Evolutionary conservation across 2,113 vertebrate genomes (phyloP).

Genomic region (Anoura caudifer): DNA sequence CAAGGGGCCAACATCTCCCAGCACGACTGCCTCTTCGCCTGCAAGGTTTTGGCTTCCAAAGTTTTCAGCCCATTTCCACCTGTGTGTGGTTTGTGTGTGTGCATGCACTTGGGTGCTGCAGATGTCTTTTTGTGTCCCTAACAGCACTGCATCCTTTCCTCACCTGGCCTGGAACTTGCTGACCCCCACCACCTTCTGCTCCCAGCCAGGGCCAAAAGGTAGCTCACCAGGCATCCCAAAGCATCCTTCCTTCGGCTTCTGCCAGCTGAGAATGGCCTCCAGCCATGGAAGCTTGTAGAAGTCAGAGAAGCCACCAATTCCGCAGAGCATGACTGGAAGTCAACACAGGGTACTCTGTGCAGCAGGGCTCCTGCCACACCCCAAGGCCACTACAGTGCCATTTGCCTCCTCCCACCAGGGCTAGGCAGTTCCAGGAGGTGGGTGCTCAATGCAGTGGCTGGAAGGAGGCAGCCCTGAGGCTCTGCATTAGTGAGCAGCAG

Average conservation of each 20-base stretch:
- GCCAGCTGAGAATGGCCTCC: constrained; percentile 84
- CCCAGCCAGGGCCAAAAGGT: too few relatives aligned
- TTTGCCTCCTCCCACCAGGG: background rate
- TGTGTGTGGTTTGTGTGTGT: too few relatives aligned
- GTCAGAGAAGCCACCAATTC: constrained; percentile 85
- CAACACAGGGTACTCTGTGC: background rate
- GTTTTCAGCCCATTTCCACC: background rate
- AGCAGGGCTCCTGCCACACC: background rate
- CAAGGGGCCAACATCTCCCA: background rate
- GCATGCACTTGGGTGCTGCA: rapidly evolving
- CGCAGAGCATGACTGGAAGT: constrained; percentile 86
- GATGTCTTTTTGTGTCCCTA: background rate
- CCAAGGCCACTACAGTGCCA: background rate
- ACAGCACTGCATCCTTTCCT: background rate
- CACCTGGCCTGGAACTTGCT: background rate
- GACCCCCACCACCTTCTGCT: rapidly evolving
- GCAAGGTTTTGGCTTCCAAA: background rate
- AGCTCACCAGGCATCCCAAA: constrained; percentile 85
- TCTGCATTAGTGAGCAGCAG: background rate
- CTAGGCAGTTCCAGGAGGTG: too few relatives aligned
- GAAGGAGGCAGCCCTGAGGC: background rate
- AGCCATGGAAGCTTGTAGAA: constrained; percentile 88
- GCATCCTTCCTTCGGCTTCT: constrained; percentile 83
- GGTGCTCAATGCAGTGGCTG: rapidly evolving
- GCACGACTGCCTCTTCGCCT: background rate